A percentile compares a stretch with the other conserved stretches of the same genome.
Conservation (phyloP, 2,888 invertebrate genomes). For the Melikaiella ostensackeni region DNA sequence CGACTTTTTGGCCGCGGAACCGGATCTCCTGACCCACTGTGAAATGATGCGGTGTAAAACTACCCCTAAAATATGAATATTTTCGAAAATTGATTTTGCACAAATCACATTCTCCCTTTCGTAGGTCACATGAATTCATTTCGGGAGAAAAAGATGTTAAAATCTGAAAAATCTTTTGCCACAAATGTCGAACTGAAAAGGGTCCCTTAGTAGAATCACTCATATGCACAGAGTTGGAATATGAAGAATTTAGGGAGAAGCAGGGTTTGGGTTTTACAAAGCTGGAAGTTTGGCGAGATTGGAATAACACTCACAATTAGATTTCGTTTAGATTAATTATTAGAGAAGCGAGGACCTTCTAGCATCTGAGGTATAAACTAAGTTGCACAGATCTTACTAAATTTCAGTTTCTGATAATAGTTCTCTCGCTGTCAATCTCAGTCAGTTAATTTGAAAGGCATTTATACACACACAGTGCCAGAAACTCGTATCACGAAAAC, state of each 20-base stretch:
- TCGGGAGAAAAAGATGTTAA: too few species aligned
- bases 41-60: too few species aligned
- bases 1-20: too few species aligned
- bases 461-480: conserved; percentile 39
- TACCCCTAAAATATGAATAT: too few species aligned
- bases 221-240: too few species aligned
- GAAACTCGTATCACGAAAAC: conserved; percentile 45
- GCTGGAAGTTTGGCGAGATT: conserved; percentile 12
- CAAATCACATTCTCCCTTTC: too few species aligned
- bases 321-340: conserved; percentile 63
- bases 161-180: too few species aligned
- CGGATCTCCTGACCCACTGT: too few species aligned
- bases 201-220: too few species aligned
- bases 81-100: too few species aligned
- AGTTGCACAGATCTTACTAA: conserved; percentile 53
- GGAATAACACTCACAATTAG: conserved; percentile 42
- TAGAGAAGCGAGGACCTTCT: conserved; percentile 50
- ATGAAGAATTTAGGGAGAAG: neutral
- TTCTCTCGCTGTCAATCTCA: conserved; percentile 48
- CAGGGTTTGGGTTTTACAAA: neutral
- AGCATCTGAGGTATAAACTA: conserved; percentile 53
- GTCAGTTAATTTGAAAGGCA: conserved; percentile 40
- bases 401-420: conserved; percentile 62
- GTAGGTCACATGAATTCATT: too few species aligned
- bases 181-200: too few species aligned